Evolutionary conservation across 1,140 invertebrate species (phyloP).

Genomic region (Macrocentrus cingulum): DNA sequence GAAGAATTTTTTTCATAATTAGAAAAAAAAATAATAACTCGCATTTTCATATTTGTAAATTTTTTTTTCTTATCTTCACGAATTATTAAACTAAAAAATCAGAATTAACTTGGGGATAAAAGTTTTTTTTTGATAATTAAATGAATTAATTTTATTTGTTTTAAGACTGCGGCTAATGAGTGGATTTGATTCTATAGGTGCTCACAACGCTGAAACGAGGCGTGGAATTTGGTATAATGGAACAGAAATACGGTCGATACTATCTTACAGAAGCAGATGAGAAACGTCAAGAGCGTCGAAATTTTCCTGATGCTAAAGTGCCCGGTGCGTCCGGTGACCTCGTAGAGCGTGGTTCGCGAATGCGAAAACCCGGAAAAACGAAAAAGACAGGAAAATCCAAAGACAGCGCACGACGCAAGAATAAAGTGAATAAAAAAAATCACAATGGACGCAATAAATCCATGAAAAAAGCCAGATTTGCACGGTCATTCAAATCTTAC

Average conservation of each 20-base stretch:
- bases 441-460: conserved; percentile 12
- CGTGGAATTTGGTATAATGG: conserved; percentile 37
- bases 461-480: conserved; percentile 21
- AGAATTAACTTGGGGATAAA: too few relatives aligned
- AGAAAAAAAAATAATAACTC: conserved; percentile 1
- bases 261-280: conserved; percentile 20
- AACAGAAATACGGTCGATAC: conserved; percentile 32
- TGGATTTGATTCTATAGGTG: conserved; percentile 25
- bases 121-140: too few relatives aligned
- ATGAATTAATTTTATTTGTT: too few relatives aligned
- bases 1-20: background rate
- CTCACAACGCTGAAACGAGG: conserved; percentile 31
- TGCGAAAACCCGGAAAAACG: background rate
- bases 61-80: background rate
- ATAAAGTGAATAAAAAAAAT: conserved; percentile 13
- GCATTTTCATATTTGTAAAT: conserved; percentile 9
- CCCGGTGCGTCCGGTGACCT: background rate
- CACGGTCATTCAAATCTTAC: conserved; percentile 13
- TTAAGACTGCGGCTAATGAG: too few relatives aligned
- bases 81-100: background rate
- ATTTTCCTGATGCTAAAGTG: background rate
- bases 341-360: background rate
- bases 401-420: conserved; percentile 17
- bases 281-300: conserved; percentile 10
- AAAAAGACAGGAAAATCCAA: conserved; percentile 10